phyloP scores from a whole-genome alignment of 2,113 vertebrate species.

The Erinaceus europaeus region DNA sequence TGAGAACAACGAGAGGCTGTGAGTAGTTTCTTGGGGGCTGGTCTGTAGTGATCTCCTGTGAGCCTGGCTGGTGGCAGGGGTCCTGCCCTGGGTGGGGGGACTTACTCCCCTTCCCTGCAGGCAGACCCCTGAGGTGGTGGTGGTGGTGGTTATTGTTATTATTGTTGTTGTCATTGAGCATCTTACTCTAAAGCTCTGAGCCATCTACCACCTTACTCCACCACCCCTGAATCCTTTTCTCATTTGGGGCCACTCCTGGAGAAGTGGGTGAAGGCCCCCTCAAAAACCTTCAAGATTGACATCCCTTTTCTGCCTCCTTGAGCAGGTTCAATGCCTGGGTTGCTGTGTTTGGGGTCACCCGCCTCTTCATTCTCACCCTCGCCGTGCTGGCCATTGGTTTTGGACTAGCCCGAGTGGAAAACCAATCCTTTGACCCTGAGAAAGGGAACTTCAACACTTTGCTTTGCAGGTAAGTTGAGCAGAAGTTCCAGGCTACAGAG shows the following conservation, averaged over 20 bases:
- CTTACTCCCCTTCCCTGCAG: not conserved
- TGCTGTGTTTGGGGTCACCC: conserved; percentile 90
- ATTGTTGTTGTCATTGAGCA: not conserved
- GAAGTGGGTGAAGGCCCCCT: not conserved
- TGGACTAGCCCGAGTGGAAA: conserved; percentile 91
- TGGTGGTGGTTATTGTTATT: too few relatives aligned
- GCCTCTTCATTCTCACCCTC: conserved; percentile 93
- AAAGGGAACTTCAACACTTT: conserved; percentile 94
- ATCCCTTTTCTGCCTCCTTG: not conserved
- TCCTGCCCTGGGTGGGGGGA: not conserved
- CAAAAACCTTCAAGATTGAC: not conserved
- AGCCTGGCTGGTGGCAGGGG: not conserved
- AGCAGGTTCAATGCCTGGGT: conserved; percentile 95
- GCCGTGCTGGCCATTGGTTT: conserved; percentile 95
- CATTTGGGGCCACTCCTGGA: not conserved
- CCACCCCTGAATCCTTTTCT: not conserved
- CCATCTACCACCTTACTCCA: not conserved
- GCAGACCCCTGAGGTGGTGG: rapidly evolving
- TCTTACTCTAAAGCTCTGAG: not conserved
- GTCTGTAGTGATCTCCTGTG: too few relatives aligned
- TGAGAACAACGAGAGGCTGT: conserved; percentile 97
- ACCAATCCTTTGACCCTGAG: conserved; percentile 90
- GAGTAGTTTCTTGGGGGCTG: conserved; percentile 67
- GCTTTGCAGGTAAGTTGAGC: conserved; percentile 88
- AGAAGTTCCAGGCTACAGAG: not conserved